A percentile compares a stretch with the other conserved stretches of the same genome.
Evolutionary conservation across 2,113 vertebrate species (phyloP).

Genomic region (Rattus rattus): DNA sequence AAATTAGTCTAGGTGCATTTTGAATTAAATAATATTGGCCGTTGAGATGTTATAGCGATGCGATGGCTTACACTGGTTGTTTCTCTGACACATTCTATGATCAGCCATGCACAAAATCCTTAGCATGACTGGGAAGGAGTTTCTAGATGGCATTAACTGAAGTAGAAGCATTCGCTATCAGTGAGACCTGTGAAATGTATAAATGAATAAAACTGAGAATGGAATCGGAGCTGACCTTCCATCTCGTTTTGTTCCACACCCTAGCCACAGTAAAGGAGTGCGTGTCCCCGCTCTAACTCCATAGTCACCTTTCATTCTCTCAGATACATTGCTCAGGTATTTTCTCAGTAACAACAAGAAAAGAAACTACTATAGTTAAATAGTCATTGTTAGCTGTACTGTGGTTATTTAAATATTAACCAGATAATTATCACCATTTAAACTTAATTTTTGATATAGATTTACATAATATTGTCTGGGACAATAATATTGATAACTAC

Average conservation of each 20-base stretch:
- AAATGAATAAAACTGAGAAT: not conserved
- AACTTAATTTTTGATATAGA: not conserved
- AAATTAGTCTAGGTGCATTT: not conserved
- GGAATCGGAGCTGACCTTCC: not conserved
- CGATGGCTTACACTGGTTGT: not conserved
- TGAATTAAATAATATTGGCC: not conserved
- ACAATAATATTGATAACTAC: not conserved
- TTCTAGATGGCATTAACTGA: too few relatives aligned
- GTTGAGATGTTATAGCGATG: not conserved
- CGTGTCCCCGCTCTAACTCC: accelerated
- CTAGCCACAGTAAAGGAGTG: not conserved
- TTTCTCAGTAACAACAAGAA: not conserved
- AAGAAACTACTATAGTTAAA: not conserved
- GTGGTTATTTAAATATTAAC: not conserved
- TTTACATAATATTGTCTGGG: not conserved
- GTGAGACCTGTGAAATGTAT: not conserved
- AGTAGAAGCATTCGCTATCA: too few relatives aligned
- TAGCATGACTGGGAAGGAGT: not conserved
- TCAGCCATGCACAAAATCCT: too few relatives aligned
- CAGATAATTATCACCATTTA: not conserved
- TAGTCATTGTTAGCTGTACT: not conserved
- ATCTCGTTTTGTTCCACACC: not conserved
- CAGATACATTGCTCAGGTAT: not conserved
- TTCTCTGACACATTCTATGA: not conserved
- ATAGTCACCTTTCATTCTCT: too few relatives aligned